Evolutionary conservation across 2,113 vertebrate genomes (phyloP), one percentile per base, ranked within the genome.

Genomic region (Ariopsis seemanni): DNA sequence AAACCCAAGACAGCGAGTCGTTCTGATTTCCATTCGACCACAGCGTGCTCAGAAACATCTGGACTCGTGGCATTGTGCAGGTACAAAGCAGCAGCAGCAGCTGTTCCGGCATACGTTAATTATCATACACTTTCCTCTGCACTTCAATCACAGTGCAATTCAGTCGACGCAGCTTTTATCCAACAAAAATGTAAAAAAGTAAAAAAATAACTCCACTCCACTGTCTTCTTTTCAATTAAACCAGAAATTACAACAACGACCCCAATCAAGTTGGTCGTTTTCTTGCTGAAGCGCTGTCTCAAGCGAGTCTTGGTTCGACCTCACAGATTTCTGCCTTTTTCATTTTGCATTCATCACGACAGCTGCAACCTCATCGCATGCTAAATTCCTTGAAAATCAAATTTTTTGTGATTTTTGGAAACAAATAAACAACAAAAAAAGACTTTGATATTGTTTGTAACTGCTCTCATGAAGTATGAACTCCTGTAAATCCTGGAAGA

Each of bases 31-130:
- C 22, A 62, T 72, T 58, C 55, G 58, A 57, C 58, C 53, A 25
- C 75, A 86, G 87, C 25, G 85, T 58, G 87, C 83, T 83, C 83
- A 18, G 58, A 90, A 90, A 86, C 87, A 88, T 89, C 89, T 91
- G 87, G 85, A 4, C 75, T 65, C 20, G 22, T 63, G 79, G 83
- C 67, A 86, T 84, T 77, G 80, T 75, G 74, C 85, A 85, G 87
- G 72, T 85, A 89, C 55, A 52, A 87, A 84, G 34, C 10, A 34
- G 27, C 14, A 50, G 48, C 27, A 82, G 74, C 88, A 88, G 85
- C 88, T 86, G 90, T 82, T 84, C 72, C 60, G 55, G 87, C 72
- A 86, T 80, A 85, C 72, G n/a, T 88, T 89, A 86, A 87, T 89
- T 88, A 89, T 85, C 67, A 77, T 87, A 84, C 77, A 50, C 63